These are phyloP conservation scores for Nymphalis io DNA, from an alignment of 1,140 invertebrate genomes.

Conservation along the genomic window DNA sequence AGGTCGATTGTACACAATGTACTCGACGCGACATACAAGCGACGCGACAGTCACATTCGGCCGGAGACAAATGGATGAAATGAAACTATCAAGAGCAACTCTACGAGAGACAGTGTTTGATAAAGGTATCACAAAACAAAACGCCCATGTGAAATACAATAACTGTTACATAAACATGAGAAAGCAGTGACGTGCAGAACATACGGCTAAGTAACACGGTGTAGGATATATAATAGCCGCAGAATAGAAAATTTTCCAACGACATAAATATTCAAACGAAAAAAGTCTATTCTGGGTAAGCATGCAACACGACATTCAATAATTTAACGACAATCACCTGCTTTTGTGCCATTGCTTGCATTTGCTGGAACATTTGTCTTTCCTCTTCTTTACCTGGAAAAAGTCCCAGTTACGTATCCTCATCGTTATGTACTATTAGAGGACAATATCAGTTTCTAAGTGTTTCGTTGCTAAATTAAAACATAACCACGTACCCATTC, in stretches of 20 bases:
- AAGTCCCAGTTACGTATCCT: constrained; percentile 35
- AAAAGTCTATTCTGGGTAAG: constrained; percentile 31
- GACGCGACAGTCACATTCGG: constrained; percentile 71
- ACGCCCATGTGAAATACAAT: constrained; percentile 71
- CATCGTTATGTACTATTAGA: constrained; percentile 15
- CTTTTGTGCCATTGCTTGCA: constrained; percentile 97
- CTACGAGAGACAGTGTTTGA: constrained; percentile 77
- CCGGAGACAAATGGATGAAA: constrained; percentile 76
- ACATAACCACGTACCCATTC: constrained; percentile 89
- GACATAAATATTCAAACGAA: constrained; percentile 25
- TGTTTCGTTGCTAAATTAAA: constrained; percentile 13
- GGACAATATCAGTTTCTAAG: background rate
- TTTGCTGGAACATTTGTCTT: constrained; percentile 96
- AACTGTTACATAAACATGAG: constrained; percentile 64
- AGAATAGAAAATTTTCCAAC: constrained; percentile 55
- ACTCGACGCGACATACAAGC: too few relatives aligned
- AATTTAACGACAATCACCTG: constrained; percentile 88
- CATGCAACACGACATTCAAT: constrained; percentile 61
- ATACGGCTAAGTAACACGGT: constrained; percentile 55
- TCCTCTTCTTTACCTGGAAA: constrained; percentile 95
- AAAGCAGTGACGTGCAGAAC: constrained; percentile 70
- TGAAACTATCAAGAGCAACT: constrained; percentile 77
- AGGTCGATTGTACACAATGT: constrained; percentile 58
- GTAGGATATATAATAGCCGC: constrained; percentile 46
- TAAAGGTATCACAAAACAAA: constrained; percentile 81